Percentiles rank a stretch among this genome's conserved stretches.
phyloP scores from a whole-genome alignment of 2,888 invertebrate species.

The Melieria crassipennis region DNA sequence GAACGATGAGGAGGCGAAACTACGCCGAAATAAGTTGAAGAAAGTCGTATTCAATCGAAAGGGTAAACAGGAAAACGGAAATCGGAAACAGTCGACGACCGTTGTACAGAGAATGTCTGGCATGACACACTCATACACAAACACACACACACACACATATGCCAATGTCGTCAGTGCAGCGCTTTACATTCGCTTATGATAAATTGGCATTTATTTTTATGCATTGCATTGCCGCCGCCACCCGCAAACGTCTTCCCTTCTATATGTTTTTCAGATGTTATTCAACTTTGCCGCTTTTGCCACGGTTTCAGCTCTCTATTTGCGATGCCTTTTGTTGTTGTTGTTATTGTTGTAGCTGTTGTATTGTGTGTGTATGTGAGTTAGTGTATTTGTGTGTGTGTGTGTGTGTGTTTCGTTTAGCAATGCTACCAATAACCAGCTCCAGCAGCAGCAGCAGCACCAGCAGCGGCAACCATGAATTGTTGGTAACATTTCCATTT shows the following conservation, averaged over 20 bases:
- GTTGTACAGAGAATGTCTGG: constrained; percentile 3
- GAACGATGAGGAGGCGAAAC: not conserved
- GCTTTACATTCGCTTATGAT: not conserved
- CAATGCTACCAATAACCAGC: too few species aligned
- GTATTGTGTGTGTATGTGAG: too few species aligned
- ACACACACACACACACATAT: not conserved
- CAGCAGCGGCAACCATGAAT: not conserved
- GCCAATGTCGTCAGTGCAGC: too few species aligned
- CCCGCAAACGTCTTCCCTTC: too few species aligned
- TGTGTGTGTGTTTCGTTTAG: too few species aligned
- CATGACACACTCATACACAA: not conserved
- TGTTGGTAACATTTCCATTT: constrained; percentile 33
- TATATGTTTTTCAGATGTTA: too few species aligned
- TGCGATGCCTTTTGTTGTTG: constrained; percentile 11
- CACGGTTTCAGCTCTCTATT: too few species aligned
- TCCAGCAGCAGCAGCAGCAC: not conserved
- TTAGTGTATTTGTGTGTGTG: too few species aligned
- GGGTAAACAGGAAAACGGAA: constrained; percentile 60
- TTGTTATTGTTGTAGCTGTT: not conserved
- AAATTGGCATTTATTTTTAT: constrained; percentile 8
- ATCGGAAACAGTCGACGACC: constrained; percentile 55
- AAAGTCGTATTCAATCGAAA: not conserved
- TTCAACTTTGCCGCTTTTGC: too few species aligned
- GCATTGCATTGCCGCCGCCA: not conserved
- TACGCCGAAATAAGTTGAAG: too few species aligned